These are phyloP conservation scores for Lophotriccus pileatus DNA, from an alignment of 2,797 vertebrate genomes.

Conservation along the genomic window DNA sequence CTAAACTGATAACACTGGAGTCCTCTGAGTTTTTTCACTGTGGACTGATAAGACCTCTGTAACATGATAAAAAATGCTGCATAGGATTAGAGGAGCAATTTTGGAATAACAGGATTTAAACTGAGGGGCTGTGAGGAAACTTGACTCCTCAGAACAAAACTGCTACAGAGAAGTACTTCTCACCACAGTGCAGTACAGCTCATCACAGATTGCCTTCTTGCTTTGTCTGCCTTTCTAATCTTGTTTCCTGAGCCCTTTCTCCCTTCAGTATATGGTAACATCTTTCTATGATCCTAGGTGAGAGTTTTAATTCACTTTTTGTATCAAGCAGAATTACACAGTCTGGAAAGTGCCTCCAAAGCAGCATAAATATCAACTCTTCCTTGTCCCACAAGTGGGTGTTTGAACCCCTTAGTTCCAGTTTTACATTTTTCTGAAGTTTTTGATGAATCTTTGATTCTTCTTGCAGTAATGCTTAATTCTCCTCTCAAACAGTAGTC, in stretches of 20 bases:
- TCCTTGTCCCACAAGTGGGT: neutral
- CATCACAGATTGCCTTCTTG: too few relatives aligned
- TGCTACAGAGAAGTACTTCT: neutral
- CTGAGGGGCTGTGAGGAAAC: neutral
- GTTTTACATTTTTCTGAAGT: neutral
- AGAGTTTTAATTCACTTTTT: neutral
- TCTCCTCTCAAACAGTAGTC: neutral
- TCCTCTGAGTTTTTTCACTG: neutral
- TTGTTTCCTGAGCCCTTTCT: neutral
- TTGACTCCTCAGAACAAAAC: neutral
- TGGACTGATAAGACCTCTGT: neutral
- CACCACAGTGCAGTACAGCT: accelerated
- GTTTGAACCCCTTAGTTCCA: neutral
- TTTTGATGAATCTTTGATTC: neutral
- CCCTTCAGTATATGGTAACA: neutral
- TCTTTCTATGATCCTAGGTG: neutral
- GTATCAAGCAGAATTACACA: neutral
- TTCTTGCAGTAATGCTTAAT: neutral
- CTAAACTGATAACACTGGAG: neutral
- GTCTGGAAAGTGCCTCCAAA: neutral
- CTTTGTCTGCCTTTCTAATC: neutral
- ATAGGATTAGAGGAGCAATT: neutral
- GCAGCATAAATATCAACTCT: neutral
- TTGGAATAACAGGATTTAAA: neutral
- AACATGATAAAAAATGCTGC: neutral